A percentile compares a stretch with the other conserved stretches of the same genome.
Evolutionary conservation across 1,140 invertebrate species (phyloP).

Genomic region (Carposina sasakii): DNA sequence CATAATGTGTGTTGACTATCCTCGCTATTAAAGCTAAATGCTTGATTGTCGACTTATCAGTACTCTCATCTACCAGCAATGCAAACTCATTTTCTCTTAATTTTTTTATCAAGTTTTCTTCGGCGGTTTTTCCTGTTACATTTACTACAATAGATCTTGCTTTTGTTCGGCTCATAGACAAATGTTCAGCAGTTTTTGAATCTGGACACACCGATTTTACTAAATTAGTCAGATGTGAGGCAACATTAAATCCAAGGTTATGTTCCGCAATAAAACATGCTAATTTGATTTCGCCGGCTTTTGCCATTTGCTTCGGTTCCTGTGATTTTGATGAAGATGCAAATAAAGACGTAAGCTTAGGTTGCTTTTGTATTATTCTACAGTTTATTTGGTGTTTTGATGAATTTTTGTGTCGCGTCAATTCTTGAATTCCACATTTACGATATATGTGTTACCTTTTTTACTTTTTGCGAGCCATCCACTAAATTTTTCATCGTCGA

Average conservation of each 20-base stretch:
- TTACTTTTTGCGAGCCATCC: too few relatives aligned
- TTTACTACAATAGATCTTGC: conserved; percentile 9
- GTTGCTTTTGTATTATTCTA: too few relatives aligned
- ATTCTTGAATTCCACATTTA: too few relatives aligned
- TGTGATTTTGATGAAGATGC: too few relatives aligned
- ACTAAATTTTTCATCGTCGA: too few relatives aligned
- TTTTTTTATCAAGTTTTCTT: neutral
- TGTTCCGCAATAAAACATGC: neutral
- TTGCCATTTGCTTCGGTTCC: neutral
- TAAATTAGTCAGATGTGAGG: neutral
- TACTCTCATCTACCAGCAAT: conserved; percentile 33
- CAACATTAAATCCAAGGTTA: neutral
- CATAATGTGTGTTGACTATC: too few relatives aligned
- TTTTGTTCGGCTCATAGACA: neutral
- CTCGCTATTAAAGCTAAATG: too few relatives aligned
- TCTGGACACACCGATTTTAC: neutral
- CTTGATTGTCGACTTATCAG: too few relatives aligned
- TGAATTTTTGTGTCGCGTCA: too few relatives aligned
- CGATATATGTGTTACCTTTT: too few relatives aligned
- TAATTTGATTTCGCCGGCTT: neutral
- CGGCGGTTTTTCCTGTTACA: conserved; percentile 9
- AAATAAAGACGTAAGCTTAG: too few relatives aligned
- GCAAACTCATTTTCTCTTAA: conserved; percentile 16
- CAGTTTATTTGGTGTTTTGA: too few relatives aligned
- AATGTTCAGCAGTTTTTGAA: neutral